These are phyloP conservation scores for Hydrozoanthus tunicans DNA, from an alignment of 64 coral and sea anemone species.

Conservation along the genomic window DNA sequence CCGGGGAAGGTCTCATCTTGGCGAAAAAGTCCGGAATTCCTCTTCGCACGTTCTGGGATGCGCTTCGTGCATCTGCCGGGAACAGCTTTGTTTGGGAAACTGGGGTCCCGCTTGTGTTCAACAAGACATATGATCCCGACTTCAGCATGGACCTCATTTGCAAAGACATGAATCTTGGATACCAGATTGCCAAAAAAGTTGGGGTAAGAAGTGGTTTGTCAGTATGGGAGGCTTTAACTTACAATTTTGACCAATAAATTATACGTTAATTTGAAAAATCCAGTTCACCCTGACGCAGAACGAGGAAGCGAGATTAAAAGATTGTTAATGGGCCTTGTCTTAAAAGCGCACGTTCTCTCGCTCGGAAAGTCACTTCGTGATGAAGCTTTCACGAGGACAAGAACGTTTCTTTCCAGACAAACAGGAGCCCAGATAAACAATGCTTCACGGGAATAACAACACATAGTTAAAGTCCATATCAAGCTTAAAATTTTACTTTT, in stretches of 20 bases:
- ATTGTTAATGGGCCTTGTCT: no score
- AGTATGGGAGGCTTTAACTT: background rate
- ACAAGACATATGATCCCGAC: slow-evolving; percentile 82
- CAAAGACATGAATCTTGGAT: slow-evolving; percentile 82
- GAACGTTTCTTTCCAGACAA: no score
- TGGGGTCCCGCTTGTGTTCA: slow-evolving; percentile 80
- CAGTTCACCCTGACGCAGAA: no score
- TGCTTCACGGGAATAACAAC: no score
- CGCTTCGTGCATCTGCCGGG: slow-evolving; percentile 73
- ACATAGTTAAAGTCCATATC: no score
- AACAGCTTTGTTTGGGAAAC: slow-evolving; percentile 88
- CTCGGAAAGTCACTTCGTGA: no score
- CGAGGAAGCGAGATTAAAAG: no score
- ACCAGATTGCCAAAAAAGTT: slow-evolving; percentile 55
- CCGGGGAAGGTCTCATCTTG: slow-evolving; percentile 72
- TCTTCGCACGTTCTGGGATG: slow-evolving; percentile 73
- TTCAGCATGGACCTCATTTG: slow-evolving; percentile 78
- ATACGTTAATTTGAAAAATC: background rate
- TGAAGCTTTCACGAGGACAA: no score
- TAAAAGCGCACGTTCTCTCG: no score
- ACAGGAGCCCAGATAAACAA: no score
- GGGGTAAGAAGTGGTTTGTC: slow-evolving; percentile 25
- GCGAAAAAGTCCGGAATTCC: slow-evolving; percentile 74
- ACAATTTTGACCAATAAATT: background rate
- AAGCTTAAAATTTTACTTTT: no score